Percentiles rank a stretch among this genome's conserved stretches.
Conservation (phyloP, 2,888 invertebrate species). For the Pandemis heparana region DNA sequence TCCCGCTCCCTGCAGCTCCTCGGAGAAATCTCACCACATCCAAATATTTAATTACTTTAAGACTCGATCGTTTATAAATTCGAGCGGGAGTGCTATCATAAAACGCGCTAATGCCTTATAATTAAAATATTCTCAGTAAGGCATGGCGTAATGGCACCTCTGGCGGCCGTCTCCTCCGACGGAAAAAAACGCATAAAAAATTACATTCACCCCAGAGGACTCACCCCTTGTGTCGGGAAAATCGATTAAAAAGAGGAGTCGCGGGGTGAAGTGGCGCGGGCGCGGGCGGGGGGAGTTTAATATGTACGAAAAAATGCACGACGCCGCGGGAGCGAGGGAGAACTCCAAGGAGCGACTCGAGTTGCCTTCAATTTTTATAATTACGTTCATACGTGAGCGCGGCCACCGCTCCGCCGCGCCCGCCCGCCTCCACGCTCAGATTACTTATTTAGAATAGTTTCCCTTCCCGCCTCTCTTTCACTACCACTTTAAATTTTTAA, state of each 20-base stretch:
- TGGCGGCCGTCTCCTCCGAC: slow-evolving; percentile 80
- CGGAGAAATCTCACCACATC: slow-evolving; percentile 84
- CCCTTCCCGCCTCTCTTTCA: slow-evolving; percentile 55
- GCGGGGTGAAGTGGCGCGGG: slow-evolving; percentile 73
- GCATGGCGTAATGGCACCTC: slow-evolving; percentile 86
- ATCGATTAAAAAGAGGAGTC: slow-evolving; percentile 86
- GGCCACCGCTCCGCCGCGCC: slow-evolving; percentile 61
- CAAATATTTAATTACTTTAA: slow-evolving; percentile 85
- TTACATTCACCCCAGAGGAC: slow-evolving; percentile 86
- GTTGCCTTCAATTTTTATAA: slow-evolving; percentile 85
- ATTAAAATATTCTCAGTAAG: slow-evolving; percentile 87
- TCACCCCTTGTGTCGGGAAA: slow-evolving; percentile 86
- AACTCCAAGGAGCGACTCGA: slow-evolving; percentile 74
- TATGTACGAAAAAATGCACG: slow-evolving; percentile 86
- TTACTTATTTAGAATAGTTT: slow-evolving; percentile 76
- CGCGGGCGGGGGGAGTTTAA: slow-evolving; percentile 78
- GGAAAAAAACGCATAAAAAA: slow-evolving; percentile 86
- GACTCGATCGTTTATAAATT: slow-evolving; percentile 85
- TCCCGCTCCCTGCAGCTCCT: slow-evolving; percentile 72
- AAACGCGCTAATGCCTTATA: slow-evolving; percentile 86
- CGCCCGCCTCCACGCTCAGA: slow-evolving; percentile 58
- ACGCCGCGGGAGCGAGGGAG: slow-evolving; percentile 80
- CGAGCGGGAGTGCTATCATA: slow-evolving; percentile 83
- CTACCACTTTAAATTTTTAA: slow-evolving; percentile 70
- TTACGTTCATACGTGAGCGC: slow-evolving; percentile 88